Conservation (phyloP, 2,113 vertebrate species). For the Pluvialis apricaria region DNA sequence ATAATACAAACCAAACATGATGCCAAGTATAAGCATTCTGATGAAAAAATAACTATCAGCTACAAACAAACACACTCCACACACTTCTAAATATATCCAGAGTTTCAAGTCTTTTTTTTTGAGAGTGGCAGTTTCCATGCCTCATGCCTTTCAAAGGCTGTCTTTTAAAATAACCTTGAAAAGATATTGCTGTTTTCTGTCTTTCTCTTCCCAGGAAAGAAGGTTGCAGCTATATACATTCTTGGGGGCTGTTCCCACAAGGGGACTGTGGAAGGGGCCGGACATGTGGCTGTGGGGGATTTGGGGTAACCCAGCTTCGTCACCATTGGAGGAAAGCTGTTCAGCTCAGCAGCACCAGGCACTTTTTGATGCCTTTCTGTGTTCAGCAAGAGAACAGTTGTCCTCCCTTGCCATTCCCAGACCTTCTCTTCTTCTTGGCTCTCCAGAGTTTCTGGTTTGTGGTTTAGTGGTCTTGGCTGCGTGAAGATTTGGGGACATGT, state of each 20-base stretch:
- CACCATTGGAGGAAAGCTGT: background rate
- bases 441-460: background rate
- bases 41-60: background rate
- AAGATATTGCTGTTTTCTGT: background rate
- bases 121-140: background rate
- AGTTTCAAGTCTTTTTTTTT: background rate
- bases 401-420: background rate
- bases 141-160: background rate
- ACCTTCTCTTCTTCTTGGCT: background rate
- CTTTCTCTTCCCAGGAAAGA: background rate
- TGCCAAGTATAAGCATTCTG: background rate
- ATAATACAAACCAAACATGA: background rate
- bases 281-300: rapidly evolving
- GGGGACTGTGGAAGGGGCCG: background rate
- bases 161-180: background rate
- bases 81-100: background rate
- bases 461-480: background rate
- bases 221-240: background rate
- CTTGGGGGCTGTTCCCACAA: background rate
- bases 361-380: background rate
- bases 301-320: rapidly evolving
- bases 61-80: background rate
- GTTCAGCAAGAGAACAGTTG: background rate
- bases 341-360: background rate
- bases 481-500: background rate